Percentiles rank a stretch among this genome's conserved stretches.
Evolutionary conservation across 2,797 vertebrate genomes (phyloP).

Genomic region (Rhabdomys pumilio): DNA sequence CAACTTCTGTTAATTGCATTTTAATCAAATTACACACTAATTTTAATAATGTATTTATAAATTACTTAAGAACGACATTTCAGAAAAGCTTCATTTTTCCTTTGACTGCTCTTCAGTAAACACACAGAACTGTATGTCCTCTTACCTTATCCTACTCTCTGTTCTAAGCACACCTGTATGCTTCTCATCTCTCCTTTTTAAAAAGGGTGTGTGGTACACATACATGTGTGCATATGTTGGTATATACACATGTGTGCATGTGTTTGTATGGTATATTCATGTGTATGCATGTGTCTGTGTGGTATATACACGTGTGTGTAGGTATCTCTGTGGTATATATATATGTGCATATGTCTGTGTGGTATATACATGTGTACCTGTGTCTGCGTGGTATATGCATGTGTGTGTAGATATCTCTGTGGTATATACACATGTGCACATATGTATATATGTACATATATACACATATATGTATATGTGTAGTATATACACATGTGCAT

Average conservation of each 20-base stretch:
- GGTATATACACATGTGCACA: background rate
- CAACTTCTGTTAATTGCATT: constrained; percentile 21
- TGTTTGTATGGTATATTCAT: background rate
- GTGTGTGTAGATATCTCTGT: background rate
- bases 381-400: too few species aligned
- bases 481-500: too few species aligned
- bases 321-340: background rate
- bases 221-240: too few species aligned
- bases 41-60: background rate
- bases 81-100: constrained; percentile 58
- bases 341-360: background rate
- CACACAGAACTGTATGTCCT: background rate
- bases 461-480: too few species aligned
- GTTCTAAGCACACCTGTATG: background rate
- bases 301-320: too few species aligned
- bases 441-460: too few species aligned
- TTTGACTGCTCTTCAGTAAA: constrained; percentile 35
- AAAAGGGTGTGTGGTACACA: background rate
- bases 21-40: constrained; percentile 16
- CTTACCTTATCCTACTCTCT: background rate
- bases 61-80: constrained; percentile 43
- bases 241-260: background rate
- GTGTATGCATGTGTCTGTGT: background rate
- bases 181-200: background rate
- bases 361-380: too few species aligned